Evolutionary conservation across 2,888 invertebrate species (phyloP), one percentile per base, ranked within the genome.

Genomic region (Chymomyza caudatula): DNA sequence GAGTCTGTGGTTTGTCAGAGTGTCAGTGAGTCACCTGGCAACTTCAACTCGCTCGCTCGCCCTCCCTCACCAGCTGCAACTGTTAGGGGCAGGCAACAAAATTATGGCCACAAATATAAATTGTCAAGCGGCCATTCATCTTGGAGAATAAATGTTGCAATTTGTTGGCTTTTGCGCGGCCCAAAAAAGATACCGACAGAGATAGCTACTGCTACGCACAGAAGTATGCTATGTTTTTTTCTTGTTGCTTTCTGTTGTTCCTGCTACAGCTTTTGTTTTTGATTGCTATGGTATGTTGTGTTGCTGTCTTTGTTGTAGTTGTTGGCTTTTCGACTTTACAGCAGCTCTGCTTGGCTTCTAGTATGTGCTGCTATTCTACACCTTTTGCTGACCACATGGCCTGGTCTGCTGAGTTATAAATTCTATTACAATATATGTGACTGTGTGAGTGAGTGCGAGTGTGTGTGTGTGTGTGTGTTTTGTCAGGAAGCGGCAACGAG

Each of bases 121-220:
- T 88, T 88, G 87, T 89, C 87, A 85, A 86, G 88, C 78, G 81
- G 60, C 81, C 86, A 88, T 89, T 88, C 88, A 87, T 88, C 89
- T 89, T 89, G 79, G 80, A 85, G 76, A 89, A 89, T 89, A 88
- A 88, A 88, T 88, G 87, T 89, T 89, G 88, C 87, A 89, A 89
- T 89, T 88, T 89, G 88, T 82, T 87, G 85, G 84, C 78, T 71
- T 87, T 77, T 72, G 78, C 73, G 70, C 68, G 76, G 65, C 69
- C 54, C 22, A 43, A 13, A 44, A 62, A 71, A 73, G 74, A 72
- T 71, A 73, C 69, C 63, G 52, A 44, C 56, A 44, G 49, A 74
- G 71, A 71, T 71, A 71, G 62, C 37, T 22, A 17, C 49, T 55
- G 66, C 49, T 37, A 71, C 78, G 81, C 86, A 71, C 72, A 64